Evolutionary conservation across 2,113 vertebrate genomes (phyloP).

Genomic region (Pelmatolapia mariae): DNA sequence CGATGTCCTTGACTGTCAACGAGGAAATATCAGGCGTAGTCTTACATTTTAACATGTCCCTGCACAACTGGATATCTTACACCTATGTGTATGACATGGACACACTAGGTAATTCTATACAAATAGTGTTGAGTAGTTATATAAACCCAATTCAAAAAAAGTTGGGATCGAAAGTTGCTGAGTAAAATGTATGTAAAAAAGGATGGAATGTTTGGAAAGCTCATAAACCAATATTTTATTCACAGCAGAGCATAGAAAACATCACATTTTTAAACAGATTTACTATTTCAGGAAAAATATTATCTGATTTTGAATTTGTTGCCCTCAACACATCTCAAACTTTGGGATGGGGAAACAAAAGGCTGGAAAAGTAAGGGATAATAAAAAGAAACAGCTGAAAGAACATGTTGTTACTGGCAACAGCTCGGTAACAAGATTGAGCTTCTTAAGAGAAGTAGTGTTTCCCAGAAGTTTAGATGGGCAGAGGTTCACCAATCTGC

Average conservation of each 20-base stretch:
- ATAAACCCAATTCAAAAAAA: not conserved
- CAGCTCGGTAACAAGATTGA: not conserved
- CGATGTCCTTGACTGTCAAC: not conserved
- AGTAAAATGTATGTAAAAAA: not conserved
- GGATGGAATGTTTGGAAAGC: not conserved
- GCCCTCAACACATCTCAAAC: not conserved
- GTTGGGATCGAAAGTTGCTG: not conserved
- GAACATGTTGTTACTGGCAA: not conserved
- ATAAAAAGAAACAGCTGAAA: not conserved
- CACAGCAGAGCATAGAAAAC: not conserved
- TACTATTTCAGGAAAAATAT: not conserved
- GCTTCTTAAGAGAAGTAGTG: not conserved
- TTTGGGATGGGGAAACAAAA: not conserved
- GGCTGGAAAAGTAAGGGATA: not conserved
- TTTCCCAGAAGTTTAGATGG: not conserved
- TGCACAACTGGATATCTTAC: not conserved
- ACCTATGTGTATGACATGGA: rapidly evolving
- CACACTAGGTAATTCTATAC: not conserved
- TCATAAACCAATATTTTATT: not conserved
- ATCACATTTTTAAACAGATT: not conserved
- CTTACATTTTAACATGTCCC: slow-evolving; percentile 13
- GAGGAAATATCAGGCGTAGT: rapidly evolving
- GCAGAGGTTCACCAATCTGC: not conserved
- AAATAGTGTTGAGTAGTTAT: not conserved
- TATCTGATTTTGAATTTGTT: not conserved